A percentile compares a stretch with the other conserved stretches of the same genome.
Conservation (phyloP, 2,797 vertebrate species). For the Nothura maculosa region DNA sequence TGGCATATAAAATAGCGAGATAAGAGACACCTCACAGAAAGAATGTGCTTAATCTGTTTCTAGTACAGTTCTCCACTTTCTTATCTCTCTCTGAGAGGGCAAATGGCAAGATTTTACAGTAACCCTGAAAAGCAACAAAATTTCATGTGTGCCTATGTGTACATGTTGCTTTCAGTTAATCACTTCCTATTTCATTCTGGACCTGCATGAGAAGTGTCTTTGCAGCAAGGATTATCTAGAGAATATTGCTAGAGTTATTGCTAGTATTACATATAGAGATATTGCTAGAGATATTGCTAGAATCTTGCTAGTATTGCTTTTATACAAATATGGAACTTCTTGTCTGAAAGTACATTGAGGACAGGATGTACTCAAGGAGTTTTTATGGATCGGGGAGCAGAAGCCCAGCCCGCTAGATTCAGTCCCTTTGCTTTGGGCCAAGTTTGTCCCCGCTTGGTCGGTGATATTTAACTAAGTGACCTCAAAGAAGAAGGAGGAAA, state of each 20-base stretch:
- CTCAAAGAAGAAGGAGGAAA: background rate
- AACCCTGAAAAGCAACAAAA: background rate
- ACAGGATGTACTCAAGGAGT: background rate
- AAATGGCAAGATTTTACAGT: background rate
- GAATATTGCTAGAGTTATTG: background rate
- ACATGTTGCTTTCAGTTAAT: background rate
- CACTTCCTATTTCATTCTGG: background rate
- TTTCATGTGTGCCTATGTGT: background rate
- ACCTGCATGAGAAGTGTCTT: background rate
- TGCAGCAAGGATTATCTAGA: background rate
- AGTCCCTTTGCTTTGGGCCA: background rate
- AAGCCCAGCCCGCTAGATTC: background rate
- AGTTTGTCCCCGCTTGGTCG: background rate
- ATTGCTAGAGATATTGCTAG: too few relatives aligned
- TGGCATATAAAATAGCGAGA: too few relatives aligned
- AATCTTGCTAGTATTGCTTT: background rate
- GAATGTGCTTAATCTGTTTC: background rate
- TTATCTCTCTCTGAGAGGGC: background rate
- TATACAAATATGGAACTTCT: background rate
- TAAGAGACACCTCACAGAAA: background rate
- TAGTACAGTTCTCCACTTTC: background rate
- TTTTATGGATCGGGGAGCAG: background rate
- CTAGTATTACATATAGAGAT: too few relatives aligned
- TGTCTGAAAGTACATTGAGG: background rate
- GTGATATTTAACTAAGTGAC: background rate